Conservation (phyloP, 2,113 vertebrate species). For the Rhipidura dahli region DNA sequence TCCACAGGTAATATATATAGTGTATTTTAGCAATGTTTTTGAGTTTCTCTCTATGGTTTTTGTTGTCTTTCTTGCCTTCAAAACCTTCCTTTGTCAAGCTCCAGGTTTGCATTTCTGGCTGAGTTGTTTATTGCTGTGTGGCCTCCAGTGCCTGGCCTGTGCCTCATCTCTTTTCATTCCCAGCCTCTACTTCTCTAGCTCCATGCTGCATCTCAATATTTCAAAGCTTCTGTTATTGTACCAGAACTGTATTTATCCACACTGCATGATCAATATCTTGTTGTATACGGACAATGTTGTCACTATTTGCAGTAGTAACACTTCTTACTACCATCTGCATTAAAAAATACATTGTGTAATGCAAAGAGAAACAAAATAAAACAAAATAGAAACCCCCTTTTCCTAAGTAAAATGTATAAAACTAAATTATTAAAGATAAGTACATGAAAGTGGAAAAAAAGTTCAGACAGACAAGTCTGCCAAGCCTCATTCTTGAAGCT, state of each 20-base stretch:
- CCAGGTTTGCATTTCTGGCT: not conserved
- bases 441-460: not conserved
- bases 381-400: not conserved
- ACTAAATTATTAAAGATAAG: not conserved
- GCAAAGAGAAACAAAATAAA: not conserved
- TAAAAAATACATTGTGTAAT: not conserved
- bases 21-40: not conserved
- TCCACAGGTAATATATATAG: not conserved
- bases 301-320: not conserved
- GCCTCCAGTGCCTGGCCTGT: not conserved
- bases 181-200: not conserved
- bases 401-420: not conserved
- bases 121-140: not conserved
- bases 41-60: not conserved
- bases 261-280: not conserved
- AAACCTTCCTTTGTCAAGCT: not conserved
- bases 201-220: not conserved
- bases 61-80: not conserved
- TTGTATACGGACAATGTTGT: not conserved
- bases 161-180: not conserved
- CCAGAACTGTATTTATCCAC: not conserved
- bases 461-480: not conserved
- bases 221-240: not conserved
- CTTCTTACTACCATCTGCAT: not conserved
- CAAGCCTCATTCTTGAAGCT: not conserved